Percentiles rank a stretch among this genome's conserved stretches.
Conservation (phyloP, 1,140 invertebrate species). For the Drosophila sturtevanti region DNA sequence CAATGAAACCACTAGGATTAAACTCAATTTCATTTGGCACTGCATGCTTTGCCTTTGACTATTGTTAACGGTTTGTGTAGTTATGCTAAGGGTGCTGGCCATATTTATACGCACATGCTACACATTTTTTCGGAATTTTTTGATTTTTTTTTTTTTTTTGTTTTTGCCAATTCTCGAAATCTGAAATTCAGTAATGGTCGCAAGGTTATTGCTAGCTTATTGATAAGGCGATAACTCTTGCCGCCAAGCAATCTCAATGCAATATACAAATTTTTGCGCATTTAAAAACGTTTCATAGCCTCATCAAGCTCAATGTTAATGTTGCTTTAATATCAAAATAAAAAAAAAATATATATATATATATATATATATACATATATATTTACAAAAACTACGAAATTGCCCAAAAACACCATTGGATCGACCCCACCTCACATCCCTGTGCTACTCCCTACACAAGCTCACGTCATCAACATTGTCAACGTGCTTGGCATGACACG, state of each 20-base stretch:
- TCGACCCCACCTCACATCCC: constrained; percentile 26
- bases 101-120: constrained; percentile 50
- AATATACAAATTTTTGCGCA: constrained; percentile 57
- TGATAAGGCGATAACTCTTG: constrained; percentile 65
- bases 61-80: constrained; percentile 67
- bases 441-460: constrained; percentile 45
- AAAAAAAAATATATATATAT: not conserved
- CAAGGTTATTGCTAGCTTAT: constrained; percentile 60
- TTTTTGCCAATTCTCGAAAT: constrained; percentile 49
- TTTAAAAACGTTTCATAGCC: constrained; percentile 67
- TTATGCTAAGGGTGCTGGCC: constrained; percentile 60
- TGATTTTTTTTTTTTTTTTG: not conserved
- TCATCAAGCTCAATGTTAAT: constrained; percentile 77
- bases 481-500: constrained; percentile 66
- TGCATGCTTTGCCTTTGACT: constrained; percentile 41
- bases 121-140: not conserved
- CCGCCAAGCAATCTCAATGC: constrained; percentile 32
- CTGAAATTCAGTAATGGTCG: constrained; percentile 73
- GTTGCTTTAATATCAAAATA: constrained; percentile 67
- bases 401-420: constrained; percentile 10
- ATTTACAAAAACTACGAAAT: not conserved
- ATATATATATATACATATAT: no score
- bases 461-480: constrained; percentile 57
- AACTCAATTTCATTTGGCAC: constrained; percentile 38
- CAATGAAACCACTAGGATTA: constrained; percentile 45